A percentile compares a stretch with the other conserved stretches of the same genome.
phyloP scores from a whole-genome alignment of 30 jellyfish, hydroid and myxozoan species.

The Cassiopea xamachana region DNA sequence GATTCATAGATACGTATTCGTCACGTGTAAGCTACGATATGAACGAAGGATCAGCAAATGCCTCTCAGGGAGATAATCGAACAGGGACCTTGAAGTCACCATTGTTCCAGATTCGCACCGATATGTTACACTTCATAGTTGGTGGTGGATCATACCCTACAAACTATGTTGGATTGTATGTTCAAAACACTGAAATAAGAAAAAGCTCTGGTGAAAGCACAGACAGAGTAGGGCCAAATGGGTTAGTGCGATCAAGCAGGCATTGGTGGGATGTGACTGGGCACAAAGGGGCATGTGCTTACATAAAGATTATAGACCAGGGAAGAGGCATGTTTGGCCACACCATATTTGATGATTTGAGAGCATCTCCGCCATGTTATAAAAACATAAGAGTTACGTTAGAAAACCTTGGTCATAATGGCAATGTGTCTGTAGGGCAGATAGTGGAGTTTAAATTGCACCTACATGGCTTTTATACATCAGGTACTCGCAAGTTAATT shows the following conservation, averaged over 20 bases:
- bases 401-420: not conserved
- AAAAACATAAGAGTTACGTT: constrained; percentile 12
- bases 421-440: constrained; percentile 3
- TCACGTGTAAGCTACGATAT: not conserved
- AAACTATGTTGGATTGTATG: constrained; percentile 30
- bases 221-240: not conserved
- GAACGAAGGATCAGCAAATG: not conserved
- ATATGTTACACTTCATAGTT: constrained; percentile 24
- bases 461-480: constrained; percentile 31
- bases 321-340: constrained; percentile 7
- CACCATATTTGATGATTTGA: constrained; percentile 47
- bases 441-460: not conserved
- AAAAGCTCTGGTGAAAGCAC: constrained; percentile 21
- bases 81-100: constrained; percentile 62
- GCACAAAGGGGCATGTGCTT: constrained; percentile 15
- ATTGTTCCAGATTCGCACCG: constrained; percentile 41
- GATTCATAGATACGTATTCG: constrained; percentile 42
- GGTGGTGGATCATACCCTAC: constrained; percentile 61
- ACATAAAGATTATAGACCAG: constrained; percentile 1
- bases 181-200: constrained; percentile 3
- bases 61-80: constrained; percentile 9
- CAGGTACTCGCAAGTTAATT: constrained; percentile 9
- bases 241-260: constrained; percentile 14
- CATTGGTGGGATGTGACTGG: constrained; percentile 53
- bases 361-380: constrained; percentile 60